phyloP scores from a whole-genome alignment of 2,113 vertebrate genomes.

The Leucopsar rothschildi region DNA sequence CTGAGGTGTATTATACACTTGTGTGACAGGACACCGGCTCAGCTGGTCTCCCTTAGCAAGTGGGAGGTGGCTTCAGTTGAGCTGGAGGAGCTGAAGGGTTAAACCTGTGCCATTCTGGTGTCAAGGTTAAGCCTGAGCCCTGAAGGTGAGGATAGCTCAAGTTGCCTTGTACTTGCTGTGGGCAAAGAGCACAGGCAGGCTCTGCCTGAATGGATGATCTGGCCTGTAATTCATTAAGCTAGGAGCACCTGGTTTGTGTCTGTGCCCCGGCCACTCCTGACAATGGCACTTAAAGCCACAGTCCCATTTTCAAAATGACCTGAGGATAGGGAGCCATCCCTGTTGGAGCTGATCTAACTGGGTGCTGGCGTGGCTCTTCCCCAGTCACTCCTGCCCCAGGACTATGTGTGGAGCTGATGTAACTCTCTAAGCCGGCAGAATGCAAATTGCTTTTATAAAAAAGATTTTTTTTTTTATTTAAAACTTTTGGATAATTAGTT shows the following conservation, averaged over 20 bases:
- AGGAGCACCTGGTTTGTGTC: slow-evolving; percentile 31
- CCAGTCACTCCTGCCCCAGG: neutral
- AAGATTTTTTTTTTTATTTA: too few relatives aligned
- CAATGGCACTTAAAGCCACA: neutral
- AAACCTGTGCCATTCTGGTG: neutral
- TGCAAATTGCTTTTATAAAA: neutral
- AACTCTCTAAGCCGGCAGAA: neutral
- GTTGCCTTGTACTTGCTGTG: neutral
- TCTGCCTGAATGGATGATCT: neutral
- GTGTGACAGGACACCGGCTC: neutral
- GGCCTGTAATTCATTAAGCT: neutral
- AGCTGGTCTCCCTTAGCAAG: neutral
- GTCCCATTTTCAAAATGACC: neutral
- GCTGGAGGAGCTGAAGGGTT: neutral
- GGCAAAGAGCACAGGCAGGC: neutral
- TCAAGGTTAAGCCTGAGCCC: neutral
- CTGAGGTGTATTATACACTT: neutral
- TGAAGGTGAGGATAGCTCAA: neutral
- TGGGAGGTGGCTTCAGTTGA: neutral
- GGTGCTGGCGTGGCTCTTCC: neutral
- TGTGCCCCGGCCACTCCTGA: neutral
- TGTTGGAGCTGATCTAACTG: neutral
- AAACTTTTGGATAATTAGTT: neutral
- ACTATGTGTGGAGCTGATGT: neutral
- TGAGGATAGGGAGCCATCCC: neutral